Evolutionary conservation across 2,113 vertebrate species (phyloP), one percentile per base, ranked within the genome.

Genomic region (Psephotus haematonotus): DNA sequence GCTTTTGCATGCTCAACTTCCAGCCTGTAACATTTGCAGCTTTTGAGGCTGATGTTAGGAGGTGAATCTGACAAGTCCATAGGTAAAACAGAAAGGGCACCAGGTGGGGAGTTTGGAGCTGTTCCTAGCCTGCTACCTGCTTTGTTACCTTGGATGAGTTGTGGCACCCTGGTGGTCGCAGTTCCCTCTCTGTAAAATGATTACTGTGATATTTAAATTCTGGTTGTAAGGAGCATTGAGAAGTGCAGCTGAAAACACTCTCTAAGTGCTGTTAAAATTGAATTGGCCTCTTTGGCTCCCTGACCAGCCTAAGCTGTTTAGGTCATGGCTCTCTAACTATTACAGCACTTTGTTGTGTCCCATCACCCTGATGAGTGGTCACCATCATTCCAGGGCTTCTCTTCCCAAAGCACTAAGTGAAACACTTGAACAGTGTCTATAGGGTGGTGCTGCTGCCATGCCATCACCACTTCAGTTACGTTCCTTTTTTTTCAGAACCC

Each of bases 141-240:
- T 92, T 93, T 91, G 93, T 91, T 94, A 86, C 65, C 44, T 92
- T 62, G 65, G 44, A 57, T 82, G 81, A 96, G 53, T 91, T 96
- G 79, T 0, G 0, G 80, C 62, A 69, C 92, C 69, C 80, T 37
- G 8, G 72, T 72, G 88, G 31, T 76, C 2, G 3, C 57, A 52
- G 49, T 65, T 96, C 49, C 23, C n/a, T 84, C 79, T 50, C 69
- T 62, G 44, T 84, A 53, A 83, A 91, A 92, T 52, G n/a, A 86
- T 92, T 90, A 69, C 83, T 27, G 6, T 91, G 63, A 37, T 91
- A 90, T 89, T 96, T 83, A 93, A 94, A 92, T 95, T 82, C 80
- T 82, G 17, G 43, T 84, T 86, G 43, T 84, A 84, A 82, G 88
- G 69, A 91, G 60, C 90, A 88, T 87, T 70, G 81, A 91, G 83